phyloP scores from a whole-genome alignment of 2,113 vertebrate species.

The Alectura lathami region DNA sequence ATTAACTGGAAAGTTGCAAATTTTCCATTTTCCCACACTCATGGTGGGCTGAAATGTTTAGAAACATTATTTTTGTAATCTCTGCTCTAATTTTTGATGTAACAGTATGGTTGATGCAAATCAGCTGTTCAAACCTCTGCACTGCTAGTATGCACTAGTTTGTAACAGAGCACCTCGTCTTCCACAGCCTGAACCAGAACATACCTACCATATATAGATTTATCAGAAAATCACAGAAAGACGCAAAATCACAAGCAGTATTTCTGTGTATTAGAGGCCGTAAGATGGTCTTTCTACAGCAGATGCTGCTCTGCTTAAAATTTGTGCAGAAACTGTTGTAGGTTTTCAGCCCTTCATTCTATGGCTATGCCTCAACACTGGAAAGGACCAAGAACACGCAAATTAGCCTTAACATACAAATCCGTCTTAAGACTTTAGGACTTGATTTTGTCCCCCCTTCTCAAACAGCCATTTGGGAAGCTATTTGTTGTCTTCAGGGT shows the following conservation, averaged over 20 bases:
- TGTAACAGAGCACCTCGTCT: background rate
- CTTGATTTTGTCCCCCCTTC: background rate
- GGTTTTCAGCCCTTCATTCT: background rate
- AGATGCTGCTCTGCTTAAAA: background rate
- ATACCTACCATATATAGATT: background rate
- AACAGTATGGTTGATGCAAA: background rate
- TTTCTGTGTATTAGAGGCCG: background rate
- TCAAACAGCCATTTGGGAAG: background rate
- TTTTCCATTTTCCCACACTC: slow-evolving; percentile 20
- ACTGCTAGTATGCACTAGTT: accelerated
- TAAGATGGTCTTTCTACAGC: background rate
- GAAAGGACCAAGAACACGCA: background rate
- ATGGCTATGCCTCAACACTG: background rate
- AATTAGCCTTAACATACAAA: background rate
- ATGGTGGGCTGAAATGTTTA: background rate
- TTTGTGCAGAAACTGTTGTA: background rate
- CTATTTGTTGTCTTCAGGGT: background rate
- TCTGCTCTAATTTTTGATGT: background rate
- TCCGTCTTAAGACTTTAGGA: background rate
- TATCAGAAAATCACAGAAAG: background rate
- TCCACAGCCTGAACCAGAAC: background rate
- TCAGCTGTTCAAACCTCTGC: background rate
- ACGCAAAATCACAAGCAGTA: background rate
- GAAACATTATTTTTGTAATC: slow-evolving; percentile 5
- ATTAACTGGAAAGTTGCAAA: background rate